Evolutionary conservation across 2,797 vertebrate genomes (phyloP), one percentile per base, ranked within the genome.

Genomic region (Hippoglossus hippoglossus): DNA sequence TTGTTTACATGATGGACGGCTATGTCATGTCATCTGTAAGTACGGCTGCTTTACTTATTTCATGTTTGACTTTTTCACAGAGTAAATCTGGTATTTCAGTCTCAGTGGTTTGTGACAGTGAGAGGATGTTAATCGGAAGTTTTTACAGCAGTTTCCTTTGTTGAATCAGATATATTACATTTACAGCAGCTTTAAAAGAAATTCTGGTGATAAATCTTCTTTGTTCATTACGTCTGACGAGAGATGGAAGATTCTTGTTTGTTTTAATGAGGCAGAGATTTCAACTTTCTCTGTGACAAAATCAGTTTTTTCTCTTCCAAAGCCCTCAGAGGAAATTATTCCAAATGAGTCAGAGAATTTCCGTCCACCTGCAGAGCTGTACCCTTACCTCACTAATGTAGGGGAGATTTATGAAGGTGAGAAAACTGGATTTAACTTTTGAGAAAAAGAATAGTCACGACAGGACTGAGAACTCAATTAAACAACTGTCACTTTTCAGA

Each of bases 21-120:
- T 98, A 96, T 94, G 94, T 97, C 90, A 95, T 97, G 91, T 89
- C 96, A 84, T 89, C 96, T 91, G 97, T 99, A 90, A 98, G 97
- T 92, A 44, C 13, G 64, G 8, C 41, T 67, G 0, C 7, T 87
- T 80, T 28, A n/a, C 25, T 72, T 8, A 15, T 61, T 63, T 66
- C 0, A 50, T 31, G 10, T 55, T 57, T 56, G 11, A 28, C 0
- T 16, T 50, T 34, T 36, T 24, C 10, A 44, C 15, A 41, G 22
- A 57, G 47, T 8, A 49, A 21, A 55, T 31, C 1, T 31, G 6
- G 3, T 6, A 0, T 54, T 39, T 52, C 28, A 18, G 4, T 50
- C 2, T 65, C 60, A 66, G 15, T 3, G 11, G 21, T 67, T 71
- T 67, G 39, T 46, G 21, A 60, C 5, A 71, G 9, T 53, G 1